Conservation (phyloP, 2,888 invertebrate species). For the Lasioglossum villosulum region DNA sequence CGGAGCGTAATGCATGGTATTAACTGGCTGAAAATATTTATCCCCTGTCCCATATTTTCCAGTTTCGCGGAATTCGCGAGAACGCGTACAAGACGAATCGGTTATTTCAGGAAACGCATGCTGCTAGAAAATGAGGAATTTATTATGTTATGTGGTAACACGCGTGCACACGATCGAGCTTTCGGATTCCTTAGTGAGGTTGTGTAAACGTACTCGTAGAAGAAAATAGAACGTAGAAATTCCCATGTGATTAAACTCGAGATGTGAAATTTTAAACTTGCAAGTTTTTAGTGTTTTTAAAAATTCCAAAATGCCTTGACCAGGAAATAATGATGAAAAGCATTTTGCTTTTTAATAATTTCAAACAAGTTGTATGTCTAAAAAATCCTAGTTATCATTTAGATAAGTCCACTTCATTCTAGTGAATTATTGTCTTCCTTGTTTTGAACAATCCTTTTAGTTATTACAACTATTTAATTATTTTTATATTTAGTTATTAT, state of each 20-base stretch:
- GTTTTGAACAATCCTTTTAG: neutral
- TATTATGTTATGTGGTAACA: conserved; percentile 16
- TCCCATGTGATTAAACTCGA: neutral
- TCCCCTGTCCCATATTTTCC: neutral
- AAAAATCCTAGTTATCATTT: neutral
- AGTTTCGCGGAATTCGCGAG: conserved; percentile 42
- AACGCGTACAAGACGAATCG: conserved; percentile 10
- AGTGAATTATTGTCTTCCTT: neutral
- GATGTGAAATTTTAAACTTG: neutral
- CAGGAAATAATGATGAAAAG: neutral
- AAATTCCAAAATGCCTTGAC: neutral
- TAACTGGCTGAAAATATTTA: conserved; percentile 46
- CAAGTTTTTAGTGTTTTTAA: neutral
- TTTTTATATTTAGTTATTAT: no score
- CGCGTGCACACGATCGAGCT: neutral
- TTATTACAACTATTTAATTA: no score
- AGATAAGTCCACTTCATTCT: neutral
- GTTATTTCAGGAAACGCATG: conserved; percentile 2
- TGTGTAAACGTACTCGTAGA: neutral
- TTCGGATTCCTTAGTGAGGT: neutral
- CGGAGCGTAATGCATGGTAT: conserved; percentile 42
- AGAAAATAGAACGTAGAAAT: neutral
- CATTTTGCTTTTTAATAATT: neutral
- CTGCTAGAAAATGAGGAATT: conserved; percentile 20
- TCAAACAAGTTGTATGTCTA: neutral